phyloP scores from a whole-genome alignment of 2,888 invertebrate species.

The Drosophila demipolita region DNA sequence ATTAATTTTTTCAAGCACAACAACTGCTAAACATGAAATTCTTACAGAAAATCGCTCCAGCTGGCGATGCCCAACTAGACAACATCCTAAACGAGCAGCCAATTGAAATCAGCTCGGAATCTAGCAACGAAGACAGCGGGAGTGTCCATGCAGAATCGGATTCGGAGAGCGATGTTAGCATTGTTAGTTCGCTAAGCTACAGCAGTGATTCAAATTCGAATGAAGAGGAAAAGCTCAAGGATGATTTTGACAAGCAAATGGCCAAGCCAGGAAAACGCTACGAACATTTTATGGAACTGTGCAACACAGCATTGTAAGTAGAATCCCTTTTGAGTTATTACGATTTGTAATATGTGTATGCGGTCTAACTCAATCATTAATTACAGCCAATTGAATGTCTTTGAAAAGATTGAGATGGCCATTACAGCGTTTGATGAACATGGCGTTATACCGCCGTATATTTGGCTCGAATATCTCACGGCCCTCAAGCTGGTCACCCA shows the following conservation, averaged over 20 bases:
- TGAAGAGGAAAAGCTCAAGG: slow-evolving; percentile 16
- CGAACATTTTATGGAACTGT: slow-evolving; percentile 35
- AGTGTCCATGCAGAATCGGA: slow-evolving; percentile 6
- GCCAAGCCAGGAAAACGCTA: slow-evolving; percentile 27
- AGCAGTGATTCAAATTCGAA: slow-evolving; percentile 18
- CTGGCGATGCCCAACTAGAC: slow-evolving; percentile 23
- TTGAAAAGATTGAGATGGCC: slow-evolving; percentile 43
- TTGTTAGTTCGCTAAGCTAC: slow-evolving; percentile 20
- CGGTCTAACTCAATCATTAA: too few species aligned
- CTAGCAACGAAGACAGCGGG: slow-evolving; percentile 18
- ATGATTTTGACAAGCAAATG: slow-evolving; percentile 30
- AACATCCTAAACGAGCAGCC: slow-evolving; percentile 44
- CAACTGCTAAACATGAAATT: background rate
- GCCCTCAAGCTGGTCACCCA: slow-evolving; percentile 45
- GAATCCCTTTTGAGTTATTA: background rate
- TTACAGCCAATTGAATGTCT: slow-evolving; percentile 44
- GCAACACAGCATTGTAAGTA: slow-evolving; percentile 50
- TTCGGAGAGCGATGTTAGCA: slow-evolving; percentile 21
- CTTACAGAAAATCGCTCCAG: slow-evolving; percentile 33
- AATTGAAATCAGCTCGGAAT: slow-evolving; percentile 52
- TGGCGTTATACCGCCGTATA: slow-evolving; percentile 42
- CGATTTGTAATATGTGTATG: background rate
- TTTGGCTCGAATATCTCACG: slow-evolving; percentile 56
- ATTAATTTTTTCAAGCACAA: background rate
- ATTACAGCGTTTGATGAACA: slow-evolving; percentile 21